Evolutionary conservation across 2,888 invertebrate genomes (phyloP), one percentile per base, ranked within the genome.

Genomic region (Eupithecia vulgata): DNA sequence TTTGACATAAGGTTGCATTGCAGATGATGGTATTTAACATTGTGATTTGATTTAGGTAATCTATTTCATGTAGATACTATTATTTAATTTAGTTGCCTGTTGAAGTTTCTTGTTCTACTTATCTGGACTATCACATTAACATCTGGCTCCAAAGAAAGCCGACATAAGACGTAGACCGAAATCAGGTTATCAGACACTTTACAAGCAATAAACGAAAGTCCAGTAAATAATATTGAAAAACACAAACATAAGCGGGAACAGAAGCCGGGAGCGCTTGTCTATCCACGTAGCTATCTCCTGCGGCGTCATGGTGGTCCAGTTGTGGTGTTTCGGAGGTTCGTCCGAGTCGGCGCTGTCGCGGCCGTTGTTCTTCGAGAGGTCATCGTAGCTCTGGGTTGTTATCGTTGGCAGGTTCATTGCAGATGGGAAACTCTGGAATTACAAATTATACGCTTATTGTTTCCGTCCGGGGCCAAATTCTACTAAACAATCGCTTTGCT

Each of bases 201-300:
- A 72, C 73, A 94, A 85, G 80, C 95, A 95, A 84, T 95, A 97
- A 67, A 97, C 96, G 81, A 97, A 97, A 67, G 97, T 96, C 97
- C 97, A 97, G 84, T 97, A 97, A 72, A 97, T 93, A 67, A 96
- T 93, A 85, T 98, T 98, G 89, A 98, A 98, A 74, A 97, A 95
- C 21, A 98, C 84, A 86, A 98, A 98, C 13, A 97, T 94, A 5
- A 96, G 88, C 0, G 98, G 98, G 88, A 98, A 98, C 2, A 97
- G 94, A 52, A 97, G 91, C 69, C 98, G 95, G 37, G 97, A 97
- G 71, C 97, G 91, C 79, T 95, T 96, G 91, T 98, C 98, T 79
- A 98, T 97, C 97, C 98, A 98, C 70, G 96, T 97, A 78, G 98
- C 97, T 72, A 98, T 97, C 89, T 98, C 97, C 83, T 98, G 98